A percentile compares a stretch with the other conserved stretches of the same genome.
These are phyloP conservation scores for Eciton burchellii DNA, from an alignment of 1,140 invertebrate species.

Conservation along the genomic window DNA sequence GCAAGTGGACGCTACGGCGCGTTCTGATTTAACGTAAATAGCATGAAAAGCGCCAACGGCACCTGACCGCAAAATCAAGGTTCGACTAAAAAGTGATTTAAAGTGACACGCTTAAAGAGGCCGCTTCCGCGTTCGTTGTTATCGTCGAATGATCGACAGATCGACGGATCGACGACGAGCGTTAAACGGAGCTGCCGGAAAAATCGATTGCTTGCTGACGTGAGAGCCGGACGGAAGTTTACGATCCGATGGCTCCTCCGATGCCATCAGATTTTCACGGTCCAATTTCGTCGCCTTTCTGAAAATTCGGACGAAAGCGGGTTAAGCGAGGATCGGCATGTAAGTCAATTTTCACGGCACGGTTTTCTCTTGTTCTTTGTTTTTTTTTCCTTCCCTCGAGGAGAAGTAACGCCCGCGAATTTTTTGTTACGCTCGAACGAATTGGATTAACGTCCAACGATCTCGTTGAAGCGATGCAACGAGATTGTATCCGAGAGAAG, in stretches of 20 bases:
- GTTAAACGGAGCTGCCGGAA: not conserved
- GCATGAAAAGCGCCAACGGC: not conserved
- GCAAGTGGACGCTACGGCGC: not conserved
- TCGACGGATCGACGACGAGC: too few species aligned
- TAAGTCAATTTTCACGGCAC: not conserved
- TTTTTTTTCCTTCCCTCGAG: too few species aligned
- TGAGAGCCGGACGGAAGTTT: slow-evolving; percentile 35
- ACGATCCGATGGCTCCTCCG: not conserved
- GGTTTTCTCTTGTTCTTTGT: too few species aligned
- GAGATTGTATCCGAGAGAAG: too few species aligned
- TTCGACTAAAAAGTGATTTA: slow-evolving; percentile 42
- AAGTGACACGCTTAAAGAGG: slow-evolving; percentile 44
- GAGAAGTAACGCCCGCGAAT: too few species aligned
- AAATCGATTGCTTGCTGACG: not conserved
- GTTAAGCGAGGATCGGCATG: not conserved
- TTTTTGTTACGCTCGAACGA: too few species aligned
- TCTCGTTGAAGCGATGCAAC: too few species aligned
- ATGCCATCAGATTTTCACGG: not conserved
- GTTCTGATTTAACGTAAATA: not conserved
- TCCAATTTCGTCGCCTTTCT: not conserved
- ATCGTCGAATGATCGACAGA: slow-evolving; percentile 12
- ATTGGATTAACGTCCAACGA: too few species aligned
- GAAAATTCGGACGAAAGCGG: not conserved
- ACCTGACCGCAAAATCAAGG: slow-evolving; percentile 38
- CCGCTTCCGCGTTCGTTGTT: slow-evolving; percentile 35